A percentile compares a stretch with the other conserved stretches of the same genome.
phyloP scores from a whole-genome alignment of 2,113 vertebrate genomes.

The Prunella himalayana region DNA sequence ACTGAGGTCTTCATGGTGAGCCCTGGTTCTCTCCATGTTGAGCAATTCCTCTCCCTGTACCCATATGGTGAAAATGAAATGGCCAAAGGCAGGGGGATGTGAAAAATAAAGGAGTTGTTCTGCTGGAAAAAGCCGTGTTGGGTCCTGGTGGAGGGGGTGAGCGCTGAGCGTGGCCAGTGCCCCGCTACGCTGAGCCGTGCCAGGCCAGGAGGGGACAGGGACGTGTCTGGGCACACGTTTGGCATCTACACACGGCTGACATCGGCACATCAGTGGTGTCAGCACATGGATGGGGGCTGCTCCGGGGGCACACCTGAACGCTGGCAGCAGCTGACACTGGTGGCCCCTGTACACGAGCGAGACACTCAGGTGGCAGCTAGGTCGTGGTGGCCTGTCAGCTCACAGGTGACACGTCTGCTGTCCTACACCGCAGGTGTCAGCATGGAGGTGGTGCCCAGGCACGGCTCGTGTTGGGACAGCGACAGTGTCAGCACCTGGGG shows the following conservation, averaged over 20 bases:
- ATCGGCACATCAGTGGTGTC: accelerated
- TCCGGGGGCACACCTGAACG: neutral
- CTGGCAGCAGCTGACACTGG: neutral
- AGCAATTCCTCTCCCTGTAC: neutral
- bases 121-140: neutral
- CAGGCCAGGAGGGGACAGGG: neutral
- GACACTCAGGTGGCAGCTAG: neutral
- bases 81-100: neutral
- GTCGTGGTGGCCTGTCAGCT: accelerated
- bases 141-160: neutral
- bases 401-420: accelerated
- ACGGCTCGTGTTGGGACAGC: accelerated
- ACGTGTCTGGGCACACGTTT: accelerated
- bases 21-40: neutral
- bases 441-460: neutral
- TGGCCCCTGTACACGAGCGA: accelerated
- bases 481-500: neutral
- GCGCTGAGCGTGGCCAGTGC: neutral
- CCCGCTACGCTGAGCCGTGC: neutral
- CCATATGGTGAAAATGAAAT: neutral
- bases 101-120: conserved; percentile 31
- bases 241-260: accelerated
- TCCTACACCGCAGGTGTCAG: accelerated
- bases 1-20: neutral
- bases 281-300: accelerated